These are phyloP conservation scores for Psittacara wagleri DNA, from an alignment of 2,113 vertebrate species.

Conservation along the genomic window DNA sequence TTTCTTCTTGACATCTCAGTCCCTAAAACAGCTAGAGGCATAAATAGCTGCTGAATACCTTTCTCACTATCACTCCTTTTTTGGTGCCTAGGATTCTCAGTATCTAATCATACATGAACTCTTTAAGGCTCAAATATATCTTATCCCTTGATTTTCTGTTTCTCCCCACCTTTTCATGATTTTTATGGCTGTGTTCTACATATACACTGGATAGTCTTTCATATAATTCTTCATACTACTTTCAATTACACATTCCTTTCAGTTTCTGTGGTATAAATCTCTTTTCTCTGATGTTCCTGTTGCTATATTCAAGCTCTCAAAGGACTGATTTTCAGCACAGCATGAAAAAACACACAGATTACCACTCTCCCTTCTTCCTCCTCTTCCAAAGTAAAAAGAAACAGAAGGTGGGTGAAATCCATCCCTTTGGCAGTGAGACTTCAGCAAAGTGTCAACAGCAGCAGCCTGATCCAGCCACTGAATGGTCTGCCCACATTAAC, in stretches of 20 bases:
- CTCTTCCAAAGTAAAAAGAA: background rate
- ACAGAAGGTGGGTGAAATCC: rapidly evolving
- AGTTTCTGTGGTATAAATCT: background rate
- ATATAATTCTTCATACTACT: background rate
- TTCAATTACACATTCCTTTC: background rate
- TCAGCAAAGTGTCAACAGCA: background rate
- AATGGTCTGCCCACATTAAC: background rate
- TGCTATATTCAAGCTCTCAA: background rate
- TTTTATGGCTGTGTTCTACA: background rate
- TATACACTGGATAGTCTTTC: background rate
- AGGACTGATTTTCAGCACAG: background rate
- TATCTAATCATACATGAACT: background rate
- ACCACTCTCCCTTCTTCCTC: background rate
- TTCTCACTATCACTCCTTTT: background rate
- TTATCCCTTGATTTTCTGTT: background rate
- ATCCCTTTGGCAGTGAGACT: background rate
- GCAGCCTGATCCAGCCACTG: background rate
- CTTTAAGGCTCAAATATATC: background rate
- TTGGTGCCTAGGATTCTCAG: background rate
- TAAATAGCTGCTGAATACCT: background rate
- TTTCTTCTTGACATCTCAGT: background rate
- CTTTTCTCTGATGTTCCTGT: background rate
- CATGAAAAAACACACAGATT: background rate
- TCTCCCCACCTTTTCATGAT: background rate
- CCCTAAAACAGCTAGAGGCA: background rate